phyloP scores from a whole-genome alignment of 2,797 vertebrate species.

The Aldrovandia affinis region DNA sequence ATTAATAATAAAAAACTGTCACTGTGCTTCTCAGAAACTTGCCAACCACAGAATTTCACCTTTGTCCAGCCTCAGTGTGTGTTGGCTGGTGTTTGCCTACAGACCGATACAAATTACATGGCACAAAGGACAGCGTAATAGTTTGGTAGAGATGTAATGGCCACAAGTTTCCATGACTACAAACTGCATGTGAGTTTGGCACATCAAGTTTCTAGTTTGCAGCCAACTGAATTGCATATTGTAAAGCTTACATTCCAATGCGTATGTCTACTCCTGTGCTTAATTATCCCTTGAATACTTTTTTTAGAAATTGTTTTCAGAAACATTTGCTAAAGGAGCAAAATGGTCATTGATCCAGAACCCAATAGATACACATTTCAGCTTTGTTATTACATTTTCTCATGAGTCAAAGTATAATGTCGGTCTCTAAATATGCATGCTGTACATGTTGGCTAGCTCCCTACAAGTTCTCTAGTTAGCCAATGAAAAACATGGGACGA shows the following conservation, averaged over 20 bases:
- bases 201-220: too few species aligned
- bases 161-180: constrained; percentile 51
- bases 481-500: not conserved
- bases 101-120: not conserved
- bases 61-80: not conserved
- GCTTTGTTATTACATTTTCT: not conserved
- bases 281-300: not conserved
- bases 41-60: not conserved
- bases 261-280: not conserved
- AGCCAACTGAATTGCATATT: not conserved
- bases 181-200: constrained; percentile 39
- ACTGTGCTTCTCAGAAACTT: not conserved
- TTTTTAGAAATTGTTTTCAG: not conserved
- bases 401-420: not conserved
- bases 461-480: not conserved
- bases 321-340: not conserved
- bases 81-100: not conserved
- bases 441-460: not conserved
- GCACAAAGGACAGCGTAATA: not conserved
- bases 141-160: not conserved
- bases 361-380: not conserved
- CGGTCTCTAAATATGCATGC: not conserved
- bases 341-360: not conserved
- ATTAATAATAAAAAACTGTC: not conserved
- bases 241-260: not conserved